Base-by-base conservation (phyloP, 1,140 invertebrate species). In the Capitella teleta region DNA sequence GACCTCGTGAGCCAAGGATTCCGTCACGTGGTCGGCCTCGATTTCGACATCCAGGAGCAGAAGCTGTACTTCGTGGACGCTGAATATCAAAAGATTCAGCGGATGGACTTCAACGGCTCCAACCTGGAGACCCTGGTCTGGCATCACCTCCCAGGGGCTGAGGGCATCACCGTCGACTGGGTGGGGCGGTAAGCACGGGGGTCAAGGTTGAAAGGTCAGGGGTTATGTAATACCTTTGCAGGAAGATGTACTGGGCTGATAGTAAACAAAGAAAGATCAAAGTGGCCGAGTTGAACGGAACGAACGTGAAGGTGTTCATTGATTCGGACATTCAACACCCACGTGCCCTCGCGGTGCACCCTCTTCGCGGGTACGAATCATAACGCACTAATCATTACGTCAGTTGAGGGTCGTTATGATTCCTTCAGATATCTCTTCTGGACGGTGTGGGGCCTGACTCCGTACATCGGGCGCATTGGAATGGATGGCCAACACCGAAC, bases 231-330 rank as follows among this genome's bases (percentile, higher is more conserved):
- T 34, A 34, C 10, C 32, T 50, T 56, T 58, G 2, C 46, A 79
- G 89, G 43, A 98, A 98, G 68, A 70, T 98, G 0, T 98, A 98
- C 64, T 97, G 92, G 91, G 73, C 97, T n/a, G 94, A 98, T 64
- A 77, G 91, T 8, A 56, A 54, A 40, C 53, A 92, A 63, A 88
- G 87, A 0, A 92, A 92, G 71, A 94, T 64, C 70, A 97, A 47
- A 86, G 95, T 67, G 88, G 95, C 0, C 44, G 91, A 98, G 70
- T 68, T 97, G 40, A 84, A 97, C 69, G 95, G 94, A 12, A 92
- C 86, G 0, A 87, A 84, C 61, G 77, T 91, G 24, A 86, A 85
- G 61, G 96, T 90, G 0, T 63, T 98, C 2, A 80, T 88, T 49
- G 82, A 83, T 26, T 80, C 84, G 58, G 83, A 83, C 10, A 87